Evolutionary conservation across 2,797 vertebrate species (phyloP), one percentile per base, ranked within the genome.

Genomic region (Anniella stebbinsi): DNA sequence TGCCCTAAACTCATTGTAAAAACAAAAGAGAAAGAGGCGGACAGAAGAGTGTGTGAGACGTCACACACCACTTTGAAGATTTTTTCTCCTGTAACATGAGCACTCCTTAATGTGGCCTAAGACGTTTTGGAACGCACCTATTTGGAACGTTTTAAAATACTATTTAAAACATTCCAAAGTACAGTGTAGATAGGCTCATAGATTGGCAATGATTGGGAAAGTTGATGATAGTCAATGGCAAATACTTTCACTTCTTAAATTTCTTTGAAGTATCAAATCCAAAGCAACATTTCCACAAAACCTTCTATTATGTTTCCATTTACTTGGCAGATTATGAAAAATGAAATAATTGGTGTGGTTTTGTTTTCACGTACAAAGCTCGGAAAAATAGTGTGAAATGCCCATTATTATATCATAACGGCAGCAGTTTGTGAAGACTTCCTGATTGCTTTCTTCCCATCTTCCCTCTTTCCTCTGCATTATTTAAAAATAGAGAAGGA

Each of bases 221-320:
- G 63, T 54, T 51, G 30, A 80, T n/a, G 13, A 18, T 57, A 30
- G 45, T 45, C 51, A 18, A 21, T 2, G n/a, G 7, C 23, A 45
- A 70, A 8, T 57, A 41, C 82, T 88, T 88, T 63, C 28, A 21
- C 1, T 41, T 88, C 51, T n/a, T 41, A 41, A n/a, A 76, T 90
- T 90, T 89, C 85, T 89, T 92, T 89, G 91, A 90, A 89, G 87
- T 87, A 94, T 95, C 94, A 93, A 92, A 93, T 93, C 93, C 88
- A 87, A 95, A 96, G 87, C 88, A 86, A 94, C 73, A 95, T 93
- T 96, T 94, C 94, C 93, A 94, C 93, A 92, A 94, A 90, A 93
- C 90, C 91, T 84, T 91, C 91, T 94, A 93, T 93, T 95, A 93
- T 82, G 92, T 92, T 69, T 57, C 21, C 38, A 90, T 95, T 95